These are phyloP conservation scores for Drosophila sordidapex DNA, from an alignment of 2,888 invertebrate species.

Conservation along the genomic window DNA sequence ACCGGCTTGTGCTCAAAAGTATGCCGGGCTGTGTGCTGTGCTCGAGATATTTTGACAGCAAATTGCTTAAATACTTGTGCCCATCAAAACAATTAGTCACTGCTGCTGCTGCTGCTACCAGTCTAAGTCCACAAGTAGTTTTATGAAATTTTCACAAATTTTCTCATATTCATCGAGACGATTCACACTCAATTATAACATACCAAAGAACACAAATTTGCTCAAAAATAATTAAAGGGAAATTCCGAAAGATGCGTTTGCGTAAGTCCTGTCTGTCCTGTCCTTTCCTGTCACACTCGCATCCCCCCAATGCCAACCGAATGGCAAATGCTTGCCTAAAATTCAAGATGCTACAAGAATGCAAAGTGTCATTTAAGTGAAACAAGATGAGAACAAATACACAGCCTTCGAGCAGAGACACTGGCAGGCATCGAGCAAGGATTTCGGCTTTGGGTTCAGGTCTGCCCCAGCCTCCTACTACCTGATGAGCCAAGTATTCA, in stretches of 20 bases:
- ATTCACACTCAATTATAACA: constrained; percentile 83
- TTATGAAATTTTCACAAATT: constrained; percentile 80
- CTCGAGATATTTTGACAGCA: constrained; percentile 51
- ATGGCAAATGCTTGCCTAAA: constrained; percentile 46
- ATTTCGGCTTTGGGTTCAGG: constrained; percentile 15
- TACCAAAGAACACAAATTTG: constrained; percentile 78
- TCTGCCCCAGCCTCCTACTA: constrained; percentile 36
- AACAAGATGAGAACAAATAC: constrained; percentile 79
- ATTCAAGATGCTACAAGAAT: constrained; percentile 77
- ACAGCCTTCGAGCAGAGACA: constrained; percentile 41
- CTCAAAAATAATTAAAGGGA: constrained; percentile 73
- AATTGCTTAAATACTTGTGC: constrained; percentile 66
- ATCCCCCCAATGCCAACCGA: constrained; percentile 20
- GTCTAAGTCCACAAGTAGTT: constrained; percentile 40
- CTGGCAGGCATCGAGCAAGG: constrained; percentile 20
- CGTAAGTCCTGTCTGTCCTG: constrained; percentile 41
- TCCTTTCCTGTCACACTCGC: background rate
- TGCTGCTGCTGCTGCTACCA: constrained; percentile 31
- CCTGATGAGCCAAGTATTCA: constrained; percentile 16
- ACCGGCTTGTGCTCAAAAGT: constrained; percentile 15
- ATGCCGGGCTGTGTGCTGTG: constrained; percentile 19
- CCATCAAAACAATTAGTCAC: constrained; percentile 73
- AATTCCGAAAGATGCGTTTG: constrained; percentile 66
- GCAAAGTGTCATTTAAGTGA: constrained; percentile 82
- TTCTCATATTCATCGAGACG: constrained; percentile 76